Conservation (phyloP, 2,797 vertebrate species). For the Macrochelys suwanniensis region DNA sequence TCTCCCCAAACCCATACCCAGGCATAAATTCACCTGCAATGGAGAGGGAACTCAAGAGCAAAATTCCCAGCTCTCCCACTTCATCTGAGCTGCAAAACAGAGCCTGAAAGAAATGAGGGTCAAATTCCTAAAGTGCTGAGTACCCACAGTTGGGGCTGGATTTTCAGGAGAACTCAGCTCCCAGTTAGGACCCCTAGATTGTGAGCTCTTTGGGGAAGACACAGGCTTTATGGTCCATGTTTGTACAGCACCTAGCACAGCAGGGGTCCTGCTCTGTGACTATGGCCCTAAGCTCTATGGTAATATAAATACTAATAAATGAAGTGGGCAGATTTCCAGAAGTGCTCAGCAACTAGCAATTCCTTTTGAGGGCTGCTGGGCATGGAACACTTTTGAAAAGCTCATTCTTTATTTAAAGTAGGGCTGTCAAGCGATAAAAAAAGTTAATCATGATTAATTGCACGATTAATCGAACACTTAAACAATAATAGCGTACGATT, state of each 20-base stretch:
- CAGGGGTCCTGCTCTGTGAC: not conserved
- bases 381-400: not conserved
- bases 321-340: not conserved
- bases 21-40: not conserved
- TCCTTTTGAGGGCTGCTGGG: not conserved
- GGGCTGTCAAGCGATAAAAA: too few species aligned
- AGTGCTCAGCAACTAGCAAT: not conserved
- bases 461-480: too few species aligned
- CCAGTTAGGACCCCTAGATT: not conserved
- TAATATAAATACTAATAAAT: not conserved
- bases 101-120: not conserved
- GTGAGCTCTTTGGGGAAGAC: not conserved
- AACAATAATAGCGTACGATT: too few species aligned
- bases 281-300: not conserved
- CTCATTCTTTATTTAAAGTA: not conserved
- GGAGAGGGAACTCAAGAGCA: not conserved
- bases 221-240: not conserved
- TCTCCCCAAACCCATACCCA: accelerated
- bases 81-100: not conserved
- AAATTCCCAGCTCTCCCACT: not conserved
- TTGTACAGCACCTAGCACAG: not conserved
- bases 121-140: not conserved
- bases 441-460: too few species aligned
- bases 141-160: not conserved
- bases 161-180: not conserved